These are phyloP conservation scores for Cyprinodon brontotheroides DNA, from an alignment of 2,113 vertebrate species.

Conservation along the genomic window DNA sequence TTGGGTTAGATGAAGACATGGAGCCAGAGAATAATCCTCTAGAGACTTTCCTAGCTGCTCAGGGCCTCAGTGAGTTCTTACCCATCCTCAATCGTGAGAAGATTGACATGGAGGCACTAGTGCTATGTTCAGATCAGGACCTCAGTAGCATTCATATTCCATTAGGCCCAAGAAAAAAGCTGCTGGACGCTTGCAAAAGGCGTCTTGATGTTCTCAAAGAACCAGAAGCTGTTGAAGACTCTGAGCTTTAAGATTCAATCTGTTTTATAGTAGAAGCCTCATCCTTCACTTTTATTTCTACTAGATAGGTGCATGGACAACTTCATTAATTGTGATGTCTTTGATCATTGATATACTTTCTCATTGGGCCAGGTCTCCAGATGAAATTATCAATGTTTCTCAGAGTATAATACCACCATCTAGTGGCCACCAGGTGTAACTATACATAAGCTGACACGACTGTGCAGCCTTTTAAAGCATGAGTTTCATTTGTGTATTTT, in stretches of 20 bases:
- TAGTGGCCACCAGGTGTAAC: neutral
- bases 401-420: slow-evolving; percentile 19
- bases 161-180: slow-evolving; percentile 91
- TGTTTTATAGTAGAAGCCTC: neutral
- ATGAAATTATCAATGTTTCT: too few relatives aligned
- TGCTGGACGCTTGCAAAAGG: slow-evolving; percentile 88
- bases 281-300: neutral
- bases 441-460: neutral
- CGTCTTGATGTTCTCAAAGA: slow-evolving; percentile 87
- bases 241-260: slow-evolving; percentile 83
- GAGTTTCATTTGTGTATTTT: neutral
- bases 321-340: neutral
- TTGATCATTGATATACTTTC: neutral
- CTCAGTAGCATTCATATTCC: slow-evolving; percentile 91
- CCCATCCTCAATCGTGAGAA: slow-evolving; percentile 88
- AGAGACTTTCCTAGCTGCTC: slow-evolving; percentile 91
- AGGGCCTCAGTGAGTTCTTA: slow-evolving; percentile 89
- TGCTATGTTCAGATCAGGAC: slow-evolving; percentile 91
- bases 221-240: slow-evolving; percentile 87
- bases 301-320: neutral
- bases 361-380: too few relatives aligned
- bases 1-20: slow-evolving; percentile 80
- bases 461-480: neutral
- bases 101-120: slow-evolving; percentile 91
- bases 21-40: slow-evolving; percentile 88